A percentile compares a stretch with the other conserved stretches of the same genome.
Evolutionary conservation across 2,888 invertebrate species (phyloP).

Genomic region (Melanophora roralis): DNA sequence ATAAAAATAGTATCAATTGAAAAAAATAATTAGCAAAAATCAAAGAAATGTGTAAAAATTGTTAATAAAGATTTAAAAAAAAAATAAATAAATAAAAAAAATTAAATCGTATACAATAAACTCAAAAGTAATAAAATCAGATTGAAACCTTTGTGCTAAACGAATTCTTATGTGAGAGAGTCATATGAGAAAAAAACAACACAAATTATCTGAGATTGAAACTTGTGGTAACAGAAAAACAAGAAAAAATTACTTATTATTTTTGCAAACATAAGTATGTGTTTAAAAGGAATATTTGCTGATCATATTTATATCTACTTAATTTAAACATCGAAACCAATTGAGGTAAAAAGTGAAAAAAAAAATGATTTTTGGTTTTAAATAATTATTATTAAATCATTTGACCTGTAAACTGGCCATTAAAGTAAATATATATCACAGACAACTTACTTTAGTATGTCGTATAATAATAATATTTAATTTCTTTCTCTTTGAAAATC

Average conservation of each 20-base stretch:
- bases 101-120: constrained; percentile 3
- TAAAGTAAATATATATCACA: too few relatives aligned
- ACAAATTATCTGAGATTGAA: background rate
- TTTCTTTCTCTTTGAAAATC: too few relatives aligned
- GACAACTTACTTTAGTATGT: too few relatives aligned
- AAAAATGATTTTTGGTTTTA: background rate
- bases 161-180: background rate
- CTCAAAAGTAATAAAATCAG: too few relatives aligned
- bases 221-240: background rate
- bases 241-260: background rate
- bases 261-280: too few relatives aligned
- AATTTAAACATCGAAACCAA: background rate
- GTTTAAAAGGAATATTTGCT: constrained; percentile 18
- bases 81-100: background rate
- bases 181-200: background rate
- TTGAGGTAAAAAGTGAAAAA: too few relatives aligned
- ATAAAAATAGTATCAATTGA: too few relatives aligned
- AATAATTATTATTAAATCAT: background rate
- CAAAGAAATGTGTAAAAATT: background rate
- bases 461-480: too few relatives aligned
- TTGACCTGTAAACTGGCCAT: too few relatives aligned
- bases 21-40: too few relatives aligned
- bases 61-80: background rate
- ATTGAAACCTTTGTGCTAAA: constrained; percentile 24
- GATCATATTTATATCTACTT: too few relatives aligned